These are phyloP conservation scores for Siniperca obscura DNA, from an alignment of 2,797 vertebrate species.

Conservation along the genomic window DNA sequence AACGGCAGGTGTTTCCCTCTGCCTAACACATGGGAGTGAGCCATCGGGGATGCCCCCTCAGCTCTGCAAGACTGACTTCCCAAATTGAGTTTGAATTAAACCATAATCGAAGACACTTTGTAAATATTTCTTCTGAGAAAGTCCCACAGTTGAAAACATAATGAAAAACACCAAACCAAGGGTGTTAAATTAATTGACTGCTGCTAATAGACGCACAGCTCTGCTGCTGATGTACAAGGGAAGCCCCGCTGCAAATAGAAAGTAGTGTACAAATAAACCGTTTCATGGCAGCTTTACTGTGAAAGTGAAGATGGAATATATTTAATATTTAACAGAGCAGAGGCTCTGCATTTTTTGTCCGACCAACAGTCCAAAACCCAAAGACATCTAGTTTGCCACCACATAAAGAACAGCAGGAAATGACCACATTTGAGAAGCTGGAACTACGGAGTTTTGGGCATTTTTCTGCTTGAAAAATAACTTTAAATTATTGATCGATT, in stretches of 20 bases:
- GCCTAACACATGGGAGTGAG: constrained; percentile 24
- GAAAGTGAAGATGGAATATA: constrained; percentile 34
- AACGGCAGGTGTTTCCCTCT: constrained; percentile 58
- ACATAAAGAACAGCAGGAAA: background rate
- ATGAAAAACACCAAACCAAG: constrained; percentile 32
- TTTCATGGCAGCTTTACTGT: constrained; percentile 14
- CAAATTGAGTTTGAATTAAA: constrained; percentile 59
- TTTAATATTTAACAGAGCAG: constrained; percentile 33
- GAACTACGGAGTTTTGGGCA: background rate
- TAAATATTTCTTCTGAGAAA: constrained; percentile 46
- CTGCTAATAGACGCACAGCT: constrained; percentile 43
- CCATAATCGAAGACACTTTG: constrained; percentile 40
- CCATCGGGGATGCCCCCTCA: constrained; percentile 45
- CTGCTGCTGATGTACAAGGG: constrained; percentile 21
- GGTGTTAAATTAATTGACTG: constrained; percentile 53
- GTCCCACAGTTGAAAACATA: constrained; percentile 32
- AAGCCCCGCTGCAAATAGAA: constrained; percentile 44
- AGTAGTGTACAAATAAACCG: constrained; percentile 40
- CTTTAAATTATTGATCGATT: background rate
- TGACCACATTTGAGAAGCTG: too few species aligned
- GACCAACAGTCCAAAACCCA: background rate
- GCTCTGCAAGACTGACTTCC: constrained; percentile 45
- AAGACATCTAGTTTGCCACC: background rate
- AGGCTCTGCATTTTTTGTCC: background rate
- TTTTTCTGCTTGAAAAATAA: background rate